phyloP scores from a whole-genome alignment of 2,797 vertebrate genomes.

The Sebastes iracundus region DNA sequence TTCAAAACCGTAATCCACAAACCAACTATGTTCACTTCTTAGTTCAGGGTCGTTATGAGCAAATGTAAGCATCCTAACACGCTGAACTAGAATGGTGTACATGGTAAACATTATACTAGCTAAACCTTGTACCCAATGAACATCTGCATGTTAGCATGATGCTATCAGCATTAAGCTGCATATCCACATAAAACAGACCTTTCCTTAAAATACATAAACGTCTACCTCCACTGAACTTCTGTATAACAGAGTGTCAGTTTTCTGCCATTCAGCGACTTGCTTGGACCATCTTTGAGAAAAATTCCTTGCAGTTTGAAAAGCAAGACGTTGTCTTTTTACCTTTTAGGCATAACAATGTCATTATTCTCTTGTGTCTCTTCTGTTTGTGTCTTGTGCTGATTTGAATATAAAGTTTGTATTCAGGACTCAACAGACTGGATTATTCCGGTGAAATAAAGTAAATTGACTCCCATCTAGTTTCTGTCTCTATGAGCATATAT shows the following conservation, averaged over 20 bases:
- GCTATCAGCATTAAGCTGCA: too few relatives aligned
- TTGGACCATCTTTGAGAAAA: neutral
- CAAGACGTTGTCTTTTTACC: neutral
- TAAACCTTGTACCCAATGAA: neutral
- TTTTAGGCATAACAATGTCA: neutral
- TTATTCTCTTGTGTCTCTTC: neutral
- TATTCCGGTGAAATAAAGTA: neutral
- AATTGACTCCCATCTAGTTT: neutral
- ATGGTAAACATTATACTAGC: neutral
- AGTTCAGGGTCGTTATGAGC: neutral
- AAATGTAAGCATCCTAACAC: neutral
- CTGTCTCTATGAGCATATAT: neutral
- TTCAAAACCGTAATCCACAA: too few relatives aligned
- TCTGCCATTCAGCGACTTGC: neutral
- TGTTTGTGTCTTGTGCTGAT: neutral
- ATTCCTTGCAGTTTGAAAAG: neutral
- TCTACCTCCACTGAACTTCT: neutral
- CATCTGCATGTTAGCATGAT: neutral
- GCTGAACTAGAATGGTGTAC: neutral
- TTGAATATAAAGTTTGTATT: neutral
- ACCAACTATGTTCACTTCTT: too few relatives aligned
- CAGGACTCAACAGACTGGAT: neutral
- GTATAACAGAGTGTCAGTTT: too few relatives aligned
- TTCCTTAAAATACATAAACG: neutral
- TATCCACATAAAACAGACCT: neutral